Evolutionary conservation across 2,888 invertebrate genomes (phyloP), one percentile per base, ranked within the genome.

Genomic region (Eristalinus aeneus): DNA sequence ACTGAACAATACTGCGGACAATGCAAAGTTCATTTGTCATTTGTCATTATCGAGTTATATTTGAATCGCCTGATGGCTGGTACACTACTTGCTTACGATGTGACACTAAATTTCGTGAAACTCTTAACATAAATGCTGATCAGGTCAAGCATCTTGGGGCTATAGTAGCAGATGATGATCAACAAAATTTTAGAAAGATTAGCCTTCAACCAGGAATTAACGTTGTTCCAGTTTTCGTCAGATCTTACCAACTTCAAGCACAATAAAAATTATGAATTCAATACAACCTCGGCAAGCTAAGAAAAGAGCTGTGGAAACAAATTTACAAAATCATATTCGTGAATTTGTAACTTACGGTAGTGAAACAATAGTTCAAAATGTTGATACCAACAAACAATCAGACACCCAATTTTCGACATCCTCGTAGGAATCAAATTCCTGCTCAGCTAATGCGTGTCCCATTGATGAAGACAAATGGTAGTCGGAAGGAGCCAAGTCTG

Each of bases 1-100:
- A 91, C 94, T 39, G 93, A 95, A 10, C 94, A 96, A 54, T 93
- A 93, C n/a, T 98, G 98, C 91, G 69, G 77, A 2, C 89, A 65
- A n/a, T 93, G 93, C 87, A 91, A 91, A 8, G 89, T 90, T 2
- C 89, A 84, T 6, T 89, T 89, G 22, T 91, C 89, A 54, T 76
- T 91, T 83, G 82, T 92, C 0, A 92, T 1, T 90, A 92, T 82
- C 90, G 91, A 8, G 89, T 89, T 0, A 61, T 92, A 3, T 91
- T 93, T 27, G 90, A 90, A 83, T 88, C 90, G 2, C 90, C 90
- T 1, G 73, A 83, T 53, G 91, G 91, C 22, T 90, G 90, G 89
- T 93, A 93, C 78, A 91, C 89, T 77, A 91, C 90, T 3, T 93
- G 93, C 60, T 74, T 93, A 56, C 90, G 89, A 8, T 93, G 93